phyloP scores from a whole-genome alignment of 2,888 invertebrate species.

The Laspeyria flexula region DNA sequence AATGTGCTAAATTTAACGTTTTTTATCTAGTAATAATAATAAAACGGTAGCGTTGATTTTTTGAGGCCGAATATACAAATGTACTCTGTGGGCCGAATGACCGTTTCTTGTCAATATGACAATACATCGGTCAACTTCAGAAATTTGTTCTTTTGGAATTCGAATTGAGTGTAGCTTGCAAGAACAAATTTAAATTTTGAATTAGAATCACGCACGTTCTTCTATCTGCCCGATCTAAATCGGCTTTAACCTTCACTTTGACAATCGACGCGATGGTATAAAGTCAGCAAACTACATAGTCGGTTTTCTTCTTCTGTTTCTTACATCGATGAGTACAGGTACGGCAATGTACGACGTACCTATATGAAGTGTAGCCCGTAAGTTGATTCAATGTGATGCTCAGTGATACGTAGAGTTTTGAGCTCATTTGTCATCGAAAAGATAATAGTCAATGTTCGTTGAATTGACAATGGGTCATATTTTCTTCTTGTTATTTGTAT shows the following conservation, averaged over 20 bases:
- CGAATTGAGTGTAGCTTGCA: conserved; percentile 56
- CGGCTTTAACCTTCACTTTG: conserved; percentile 70
- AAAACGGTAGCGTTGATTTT: conserved; percentile 3
- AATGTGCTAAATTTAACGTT: neutral
- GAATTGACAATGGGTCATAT: conserved; percentile 73
- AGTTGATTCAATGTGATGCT: conserved; percentile 30
- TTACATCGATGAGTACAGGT: conserved; percentile 25
- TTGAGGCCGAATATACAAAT: neutral
- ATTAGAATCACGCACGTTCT: conserved; percentile 70
- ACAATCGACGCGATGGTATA: conserved; percentile 42
- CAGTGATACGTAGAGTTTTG: conserved; percentile 62
- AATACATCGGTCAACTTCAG: conserved; percentile 55
- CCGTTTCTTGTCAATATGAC: conserved; percentile 40
- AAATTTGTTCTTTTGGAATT: conserved; percentile 60
- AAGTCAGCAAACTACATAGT: conserved; percentile 45
- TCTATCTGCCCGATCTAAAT: conserved; percentile 77
- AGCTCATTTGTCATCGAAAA: conserved; percentile 75
- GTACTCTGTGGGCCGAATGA: conserved; percentile 6
- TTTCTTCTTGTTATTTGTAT: conserved; percentile 59
- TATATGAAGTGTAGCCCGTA: conserved; percentile 21
- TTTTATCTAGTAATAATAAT: conserved; percentile 1
- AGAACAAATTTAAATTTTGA: conserved; percentile 70
- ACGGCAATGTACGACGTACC: conserved; percentile 55
- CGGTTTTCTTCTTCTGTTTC: conserved; percentile 18
- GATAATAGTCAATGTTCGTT: conserved; percentile 71